Evolutionary conservation across 2,113 vertebrate species (phyloP).

Genomic region (Chamaea fasciata): DNA sequence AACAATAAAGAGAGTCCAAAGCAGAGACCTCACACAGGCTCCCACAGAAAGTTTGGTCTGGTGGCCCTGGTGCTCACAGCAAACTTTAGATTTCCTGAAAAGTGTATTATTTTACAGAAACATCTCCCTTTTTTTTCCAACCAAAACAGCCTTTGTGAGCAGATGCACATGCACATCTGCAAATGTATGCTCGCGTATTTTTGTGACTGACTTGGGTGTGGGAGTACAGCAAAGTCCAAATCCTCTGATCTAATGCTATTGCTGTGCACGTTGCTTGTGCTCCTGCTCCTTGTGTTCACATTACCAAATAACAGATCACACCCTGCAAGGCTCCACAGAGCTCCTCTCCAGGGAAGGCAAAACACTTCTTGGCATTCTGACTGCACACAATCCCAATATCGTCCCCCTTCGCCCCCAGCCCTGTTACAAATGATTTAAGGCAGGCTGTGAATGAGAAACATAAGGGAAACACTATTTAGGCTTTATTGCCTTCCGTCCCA

Average conservation of each 20-base stretch:
- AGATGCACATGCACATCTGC: neutral
- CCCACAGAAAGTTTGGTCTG: neutral
- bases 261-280: neutral
- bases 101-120: neutral
- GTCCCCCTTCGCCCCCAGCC: fast-evolving
- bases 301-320: conserved; percentile 42
- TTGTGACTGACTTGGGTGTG: conserved; percentile 39
- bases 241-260: conserved; percentile 37
- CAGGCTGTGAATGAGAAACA: conserved; percentile 50
- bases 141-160: neutral
- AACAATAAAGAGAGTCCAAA: neutral
- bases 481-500: conserved; percentile 3
- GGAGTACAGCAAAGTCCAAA: conserved; percentile 19
- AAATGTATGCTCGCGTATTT: neutral
- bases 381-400: neutral
- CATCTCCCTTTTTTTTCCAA: neutral
- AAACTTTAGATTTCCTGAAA: neutral
- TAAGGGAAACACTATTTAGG: conserved; percentile 32
- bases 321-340: neutral
- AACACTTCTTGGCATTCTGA: neutral
- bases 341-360: conserved; percentile 20
- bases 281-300: conserved; percentile 26
- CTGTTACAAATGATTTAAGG: conserved; percentile 34
- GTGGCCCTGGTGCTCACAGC: neutral
- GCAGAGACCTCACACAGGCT: neutral